Base-by-base conservation (phyloP, 2,888 invertebrate genomes). In the Callinectes sapidus region DNA sequence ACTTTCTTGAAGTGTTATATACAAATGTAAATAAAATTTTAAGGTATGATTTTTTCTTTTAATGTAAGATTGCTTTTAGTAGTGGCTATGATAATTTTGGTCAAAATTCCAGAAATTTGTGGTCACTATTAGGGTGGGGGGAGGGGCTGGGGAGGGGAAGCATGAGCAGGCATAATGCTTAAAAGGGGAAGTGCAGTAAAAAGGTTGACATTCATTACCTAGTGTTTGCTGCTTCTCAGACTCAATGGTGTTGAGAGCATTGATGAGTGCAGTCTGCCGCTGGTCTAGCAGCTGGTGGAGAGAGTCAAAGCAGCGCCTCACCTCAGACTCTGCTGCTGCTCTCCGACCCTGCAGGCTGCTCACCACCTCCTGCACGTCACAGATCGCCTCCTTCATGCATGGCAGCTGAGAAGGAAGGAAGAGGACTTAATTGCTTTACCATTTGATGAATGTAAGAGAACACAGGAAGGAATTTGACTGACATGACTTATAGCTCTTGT, bases 181-280 rank as follows among this genome's bases (percentile, higher is more conserved):
- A n/a, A n/a, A n/a, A n/a, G n/a, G n/a, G n/a, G n/a, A n/a, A n/a
- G n/a, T n/a, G n/a, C n/a, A n/a, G n/a, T n/a, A 54, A 88, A 28
- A 5, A 14, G 39, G 16, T 3, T 2, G 23, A 23, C 23, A 61
- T 61, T 48, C 8, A 81, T 95, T 95, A 87, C 95, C 95, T 88
- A 96, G 95, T 2, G 95, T 95, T 91, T 95, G 94, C 66, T 95
- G 95, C 94, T 96, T 96, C 91, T 95, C 95, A 61, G 95, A 95
- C 90, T 95, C 95, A n/a, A 95, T 95, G 32, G 95, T 95, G 86
- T 95, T 95, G 90, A 96, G 95, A 90, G 96, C 95, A 23, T 95
- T 94, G 39, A 96, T 94, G 54, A 96, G 95, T 14, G 95, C 92
- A 5, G 95, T 95, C 94, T 95, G 95, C 48, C 96, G 95, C 93